Conservation (phyloP, 2,888 invertebrate species). For the Stomorhina lunata region DNA sequence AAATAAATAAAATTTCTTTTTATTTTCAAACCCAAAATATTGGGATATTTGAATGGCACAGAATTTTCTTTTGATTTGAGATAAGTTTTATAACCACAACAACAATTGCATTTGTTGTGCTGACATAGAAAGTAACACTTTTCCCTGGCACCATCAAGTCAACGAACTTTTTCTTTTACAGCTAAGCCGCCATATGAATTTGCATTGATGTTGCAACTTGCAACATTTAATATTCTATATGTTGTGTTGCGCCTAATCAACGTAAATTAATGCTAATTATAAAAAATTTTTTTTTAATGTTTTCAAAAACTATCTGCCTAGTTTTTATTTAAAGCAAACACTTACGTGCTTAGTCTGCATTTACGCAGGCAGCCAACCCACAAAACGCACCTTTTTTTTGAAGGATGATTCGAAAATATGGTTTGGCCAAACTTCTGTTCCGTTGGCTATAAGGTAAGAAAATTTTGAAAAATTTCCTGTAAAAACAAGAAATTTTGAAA, state of each 20-base stretch:
- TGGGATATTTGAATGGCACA: constrained; percentile 40
- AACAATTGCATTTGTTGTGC: background rate
- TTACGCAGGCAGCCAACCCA: background rate
- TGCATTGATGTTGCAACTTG: constrained; percentile 26
- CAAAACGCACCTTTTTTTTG: constrained; percentile 11
- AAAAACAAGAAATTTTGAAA: no score
- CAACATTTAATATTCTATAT: constrained; percentile 50
- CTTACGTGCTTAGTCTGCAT: constrained; percentile 19
- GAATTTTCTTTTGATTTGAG: constrained; percentile 30
- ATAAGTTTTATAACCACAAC: background rate
- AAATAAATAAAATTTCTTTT: constrained; percentile 18
- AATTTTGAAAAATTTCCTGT: no score
- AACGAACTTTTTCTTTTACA: constrained; percentile 33
- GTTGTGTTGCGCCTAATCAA: constrained; percentile 54
- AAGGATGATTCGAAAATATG: background rate
- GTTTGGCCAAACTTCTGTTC: background rate
- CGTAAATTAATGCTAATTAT: constrained; percentile 67
- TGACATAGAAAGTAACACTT: constrained; percentile 62
- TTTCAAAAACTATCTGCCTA: constrained; percentile 3
- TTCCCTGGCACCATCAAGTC: constrained; percentile 43
- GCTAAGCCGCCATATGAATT: constrained; percentile 32
- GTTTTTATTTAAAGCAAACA: constrained; percentile 5
- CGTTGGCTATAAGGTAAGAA: background rate
- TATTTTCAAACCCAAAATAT: background rate
- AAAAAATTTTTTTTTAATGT: constrained; percentile 59